Base-by-base conservation (phyloP, 1,140 invertebrate species). In the Drosophila repletoides region DNA sequence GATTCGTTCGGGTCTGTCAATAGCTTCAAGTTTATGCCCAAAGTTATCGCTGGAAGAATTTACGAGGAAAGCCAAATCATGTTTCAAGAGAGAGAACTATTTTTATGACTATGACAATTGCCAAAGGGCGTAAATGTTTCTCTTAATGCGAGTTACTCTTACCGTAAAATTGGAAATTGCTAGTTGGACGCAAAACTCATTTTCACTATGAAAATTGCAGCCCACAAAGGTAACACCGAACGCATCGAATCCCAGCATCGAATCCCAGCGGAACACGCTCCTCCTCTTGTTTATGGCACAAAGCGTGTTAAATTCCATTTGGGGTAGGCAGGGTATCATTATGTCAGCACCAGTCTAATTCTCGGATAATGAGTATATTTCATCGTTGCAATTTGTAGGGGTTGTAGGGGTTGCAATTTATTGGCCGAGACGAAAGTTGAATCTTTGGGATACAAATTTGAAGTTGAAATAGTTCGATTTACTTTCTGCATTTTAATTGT, bases 1-100 rank as follows among this genome's bases (percentile, higher is more conserved):
- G 53, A 48, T 67, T 72, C 71, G 58, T 66, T 72, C 71, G 58
- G 61, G 67, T 76, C 73, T 76, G 64, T 77, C 79, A 67, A 83
- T 73, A 24, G 59, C 55, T 61, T 76, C 77, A 70, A 81, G 72
- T 81, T 81, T 66, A 83, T 83, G 64, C 43, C 34, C 49, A 70
- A 74, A 66, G 24, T 33, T 38, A 33, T 49, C 21, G 1, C 53
- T 33, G 26, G 43, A 29, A n/a, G n/a, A n/a, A n/a, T n/a, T n/a
- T n/a, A n/a, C 21, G 26, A 38, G 36, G n/a, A 55, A 48, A 48
- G 49, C 36, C 2, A 21, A 51, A 51, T 29, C 34, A 24, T 41
- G 24, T 10, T 17, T 29, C 52, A 14, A 36, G 6, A 26, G 6
- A 7, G n/a, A 36, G 24, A 22, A 29, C 34, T 60, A 22, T 40